These are phyloP conservation scores for Sturnira hondurensis DNA, from an alignment of 2,113 vertebrate species.

Conservation along the genomic window DNA sequence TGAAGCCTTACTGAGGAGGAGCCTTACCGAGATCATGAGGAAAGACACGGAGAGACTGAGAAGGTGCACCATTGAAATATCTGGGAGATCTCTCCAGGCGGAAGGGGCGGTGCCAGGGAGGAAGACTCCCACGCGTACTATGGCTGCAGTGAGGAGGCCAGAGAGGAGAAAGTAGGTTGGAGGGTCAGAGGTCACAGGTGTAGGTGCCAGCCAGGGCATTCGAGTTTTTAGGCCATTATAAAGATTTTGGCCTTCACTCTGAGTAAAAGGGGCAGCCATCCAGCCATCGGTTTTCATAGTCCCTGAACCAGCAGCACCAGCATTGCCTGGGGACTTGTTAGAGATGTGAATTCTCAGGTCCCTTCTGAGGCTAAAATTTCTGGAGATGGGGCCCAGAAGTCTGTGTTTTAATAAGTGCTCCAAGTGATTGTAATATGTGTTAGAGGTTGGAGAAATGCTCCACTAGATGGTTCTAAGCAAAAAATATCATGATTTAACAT, in stretches of 20 bases:
- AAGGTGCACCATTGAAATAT: not conserved
- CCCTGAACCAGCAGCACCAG: not conserved
- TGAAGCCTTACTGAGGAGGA: not conserved
- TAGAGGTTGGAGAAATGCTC: not conserved
- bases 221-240: not conserved
- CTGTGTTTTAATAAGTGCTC: not conserved
- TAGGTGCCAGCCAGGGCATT: not conserved
- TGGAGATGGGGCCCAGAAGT: not conserved
- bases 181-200: not conserved
- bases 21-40: not conserved
- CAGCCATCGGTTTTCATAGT: not conserved
- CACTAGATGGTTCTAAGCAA: not conserved
- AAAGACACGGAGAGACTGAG: not conserved
- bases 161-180: not conserved
- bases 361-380: not conserved
- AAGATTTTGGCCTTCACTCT: not conserved
- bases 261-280: not conserved
- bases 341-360: not conserved
- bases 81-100: not conserved
- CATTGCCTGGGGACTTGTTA: not conserved
- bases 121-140: not conserved
- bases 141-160: not conserved
- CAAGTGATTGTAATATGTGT: not conserved
- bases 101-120: fast-evolving
- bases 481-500: not conserved